A percentile compares a stretch with the other conserved stretches of the same genome.
These are phyloP conservation scores for Erpornis zantholeuca DNA, from an alignment of 2,113 vertebrate genomes.

Conservation along the genomic window DNA sequence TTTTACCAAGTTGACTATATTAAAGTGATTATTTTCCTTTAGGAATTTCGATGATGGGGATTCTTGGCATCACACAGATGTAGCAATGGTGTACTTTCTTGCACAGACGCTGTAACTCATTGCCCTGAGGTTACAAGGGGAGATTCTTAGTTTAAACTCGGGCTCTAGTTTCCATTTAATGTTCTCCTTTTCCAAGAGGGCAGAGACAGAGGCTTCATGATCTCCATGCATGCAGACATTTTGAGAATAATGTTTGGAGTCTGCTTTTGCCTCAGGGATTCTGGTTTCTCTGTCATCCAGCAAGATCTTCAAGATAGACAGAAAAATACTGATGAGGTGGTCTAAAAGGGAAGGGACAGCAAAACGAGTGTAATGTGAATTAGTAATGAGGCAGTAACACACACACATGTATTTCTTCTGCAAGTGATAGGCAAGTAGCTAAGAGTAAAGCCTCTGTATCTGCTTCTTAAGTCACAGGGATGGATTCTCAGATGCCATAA, in stretches of 20 bases:
- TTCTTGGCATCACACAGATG: neutral
- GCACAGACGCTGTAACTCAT: neutral
- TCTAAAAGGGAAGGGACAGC: neutral
- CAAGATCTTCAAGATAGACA: neutral
- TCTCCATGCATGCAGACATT: neutral
- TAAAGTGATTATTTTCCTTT: neutral
- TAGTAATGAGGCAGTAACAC: neutral
- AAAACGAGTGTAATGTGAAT: neutral
- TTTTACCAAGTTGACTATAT: neutral
- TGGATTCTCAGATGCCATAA: neutral
- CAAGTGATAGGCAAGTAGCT: neutral
- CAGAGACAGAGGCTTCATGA: neutral
- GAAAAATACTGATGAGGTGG: neutral
- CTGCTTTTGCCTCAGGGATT: neutral
- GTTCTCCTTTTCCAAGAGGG: neutral
- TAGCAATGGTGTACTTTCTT: neutral
- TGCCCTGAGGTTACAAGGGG: neutral
- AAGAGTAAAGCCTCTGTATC: neutral
- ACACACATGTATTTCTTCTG: neutral
- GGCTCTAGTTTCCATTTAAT: neutral
- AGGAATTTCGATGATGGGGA: neutral
- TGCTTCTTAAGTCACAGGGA: neutral
- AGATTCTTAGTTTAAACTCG: neutral
- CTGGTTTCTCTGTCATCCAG: neutral
- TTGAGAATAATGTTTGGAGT: neutral